Base-by-base conservation (phyloP, 1,140 invertebrate genomes). In the Drosophila ananassae region DNA sequence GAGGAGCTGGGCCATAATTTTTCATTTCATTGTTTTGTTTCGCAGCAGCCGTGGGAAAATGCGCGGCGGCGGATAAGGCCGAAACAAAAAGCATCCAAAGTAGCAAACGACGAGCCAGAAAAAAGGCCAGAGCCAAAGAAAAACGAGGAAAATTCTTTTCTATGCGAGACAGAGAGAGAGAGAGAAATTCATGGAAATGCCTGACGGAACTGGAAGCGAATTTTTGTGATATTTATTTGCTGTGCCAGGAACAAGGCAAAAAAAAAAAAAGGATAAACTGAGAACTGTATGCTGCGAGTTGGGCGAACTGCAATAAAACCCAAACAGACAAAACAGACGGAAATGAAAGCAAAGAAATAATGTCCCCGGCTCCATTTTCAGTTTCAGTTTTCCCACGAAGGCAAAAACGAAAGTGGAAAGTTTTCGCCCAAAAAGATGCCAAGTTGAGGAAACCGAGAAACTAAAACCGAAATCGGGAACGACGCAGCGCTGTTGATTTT, bases 281-380 rank as follows among this genome's bases (percentile, higher is more conserved):
- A 57, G 22, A 24, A 32, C 60, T 25, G 47, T 22, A 25, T 24
- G 50, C 17, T 47, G 44, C 47, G 32, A 67, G 63, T 67, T 64
- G 63, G 47, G 74, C 51, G 69, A 87, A 83, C 59, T 87, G 79
- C 75, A 83, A 87, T 87, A 87, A 87, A 87, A 60, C 66, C 12
- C 75, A 78, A 79, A 73, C 83, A 78, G 66, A 89, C 79, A 85
- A 82, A 82, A 89, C 78, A 78, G 66, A 79, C 79, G 83, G 79
- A 87, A 89, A 89, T 87, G 74, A 85, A 87, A 87, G 83, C 75
- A 82, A 48, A 85, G 69, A 89, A 85, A 87, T 85, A 85, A 82
- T 85, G 82, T 87, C 82, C 61, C 82, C 47, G 68, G 58, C 37
- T 64, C 62, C 63, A 64, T 60, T 53, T 53, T 25, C 57, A 61